These are phyloP conservation scores for Archocentrus centrarchus DNA, from an alignment of 2,113 vertebrate species.

Conservation along the genomic window DNA sequence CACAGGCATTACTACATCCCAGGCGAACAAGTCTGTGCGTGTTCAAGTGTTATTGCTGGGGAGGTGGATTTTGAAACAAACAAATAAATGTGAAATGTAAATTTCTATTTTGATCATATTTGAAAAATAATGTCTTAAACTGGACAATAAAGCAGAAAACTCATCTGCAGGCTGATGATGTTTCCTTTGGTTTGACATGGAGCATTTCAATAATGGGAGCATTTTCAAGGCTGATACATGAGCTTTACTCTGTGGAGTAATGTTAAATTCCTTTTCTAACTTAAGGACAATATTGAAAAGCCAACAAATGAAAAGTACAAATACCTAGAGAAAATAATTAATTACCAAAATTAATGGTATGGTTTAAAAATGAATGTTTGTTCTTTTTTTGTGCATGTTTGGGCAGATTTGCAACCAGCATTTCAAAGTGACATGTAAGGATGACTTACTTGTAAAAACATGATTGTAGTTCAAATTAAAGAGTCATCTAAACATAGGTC, in stretches of 20 bases:
- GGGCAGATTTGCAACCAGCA: not conserved
- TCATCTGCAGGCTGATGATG: not conserved
- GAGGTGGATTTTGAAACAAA: not conserved
- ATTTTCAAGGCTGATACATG: no score
- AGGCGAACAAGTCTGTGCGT: constrained; percentile 32
- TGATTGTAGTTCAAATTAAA: not conserved
- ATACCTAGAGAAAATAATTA: constrained; percentile 44
- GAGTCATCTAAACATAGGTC: constrained; percentile 7
- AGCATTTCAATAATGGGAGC: no score
- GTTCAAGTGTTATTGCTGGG: constrained; percentile 3
- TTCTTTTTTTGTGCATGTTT: not conserved
- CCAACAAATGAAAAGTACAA: constrained; percentile 47
- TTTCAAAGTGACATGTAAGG: constrained; percentile 30
- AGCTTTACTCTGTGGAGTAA: no score
- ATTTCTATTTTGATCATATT: constrained; percentile 13
- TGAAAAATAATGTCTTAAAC: constrained; percentile 1
- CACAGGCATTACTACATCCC: constrained; percentile 9
- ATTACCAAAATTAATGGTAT: constrained; percentile 50
- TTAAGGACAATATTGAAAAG: constrained; percentile 9
- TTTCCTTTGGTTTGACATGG: not conserved
- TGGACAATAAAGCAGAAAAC: no score
- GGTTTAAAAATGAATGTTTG: constrained; percentile 1
- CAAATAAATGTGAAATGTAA: not conserved
- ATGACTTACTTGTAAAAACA: constrained; percentile 21
- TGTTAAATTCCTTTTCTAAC: no score